Evolutionary conservation across 2,113 vertebrate species (phyloP).

Genomic region (Callopanchax toddi): DNA sequence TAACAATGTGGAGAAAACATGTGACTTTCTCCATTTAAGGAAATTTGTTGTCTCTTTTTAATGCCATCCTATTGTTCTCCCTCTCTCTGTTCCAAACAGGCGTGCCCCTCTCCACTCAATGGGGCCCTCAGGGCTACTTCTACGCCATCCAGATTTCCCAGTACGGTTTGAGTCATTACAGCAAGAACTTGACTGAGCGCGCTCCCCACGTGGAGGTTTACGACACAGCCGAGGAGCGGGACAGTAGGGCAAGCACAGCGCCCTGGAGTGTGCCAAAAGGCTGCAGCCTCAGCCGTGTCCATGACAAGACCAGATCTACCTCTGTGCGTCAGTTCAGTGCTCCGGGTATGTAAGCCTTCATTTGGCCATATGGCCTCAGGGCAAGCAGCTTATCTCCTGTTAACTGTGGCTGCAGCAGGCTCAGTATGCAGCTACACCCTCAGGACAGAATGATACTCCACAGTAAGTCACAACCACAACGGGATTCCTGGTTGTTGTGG

Average conservation of each 20-base stretch:
- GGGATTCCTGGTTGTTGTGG: conserved; percentile 8
- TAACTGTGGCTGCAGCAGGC: conserved; percentile 42
- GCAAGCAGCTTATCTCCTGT: conserved; percentile 50
- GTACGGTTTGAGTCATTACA: conserved; percentile 98
- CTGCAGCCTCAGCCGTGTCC: conserved; percentile 81
- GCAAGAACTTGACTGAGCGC: conserved; percentile 96
- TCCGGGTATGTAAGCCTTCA: conserved; percentile 81
- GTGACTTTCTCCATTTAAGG: too few species aligned
- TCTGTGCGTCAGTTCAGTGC: conserved; percentile 88
- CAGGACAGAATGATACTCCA: conserved; percentile 40
- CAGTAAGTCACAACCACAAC: conserved; percentile 30
- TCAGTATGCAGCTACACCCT: conserved; percentile 24
- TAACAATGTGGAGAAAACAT: too few species aligned
- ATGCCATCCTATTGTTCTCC: background rate
- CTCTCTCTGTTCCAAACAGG: conserved; percentile 75
- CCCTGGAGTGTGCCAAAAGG: conserved; percentile 88
- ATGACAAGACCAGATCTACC: conserved; percentile 84
- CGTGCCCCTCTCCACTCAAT: conserved; percentile 95
- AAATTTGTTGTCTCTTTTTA: background rate
- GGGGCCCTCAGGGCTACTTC: conserved; percentile 99
- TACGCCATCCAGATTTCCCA: conserved; percentile 99
- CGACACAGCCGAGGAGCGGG: conserved; percentile 86
- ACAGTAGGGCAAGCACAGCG: conserved; percentile 46
- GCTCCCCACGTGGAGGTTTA: conserved; percentile 90
- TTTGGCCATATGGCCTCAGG: conserved; percentile 31